A percentile compares a stretch with the other conserved stretches of the same genome.
phyloP scores from a whole-genome alignment of 2,797 vertebrate species.

The Chaetodon trifasciatus region DNA sequence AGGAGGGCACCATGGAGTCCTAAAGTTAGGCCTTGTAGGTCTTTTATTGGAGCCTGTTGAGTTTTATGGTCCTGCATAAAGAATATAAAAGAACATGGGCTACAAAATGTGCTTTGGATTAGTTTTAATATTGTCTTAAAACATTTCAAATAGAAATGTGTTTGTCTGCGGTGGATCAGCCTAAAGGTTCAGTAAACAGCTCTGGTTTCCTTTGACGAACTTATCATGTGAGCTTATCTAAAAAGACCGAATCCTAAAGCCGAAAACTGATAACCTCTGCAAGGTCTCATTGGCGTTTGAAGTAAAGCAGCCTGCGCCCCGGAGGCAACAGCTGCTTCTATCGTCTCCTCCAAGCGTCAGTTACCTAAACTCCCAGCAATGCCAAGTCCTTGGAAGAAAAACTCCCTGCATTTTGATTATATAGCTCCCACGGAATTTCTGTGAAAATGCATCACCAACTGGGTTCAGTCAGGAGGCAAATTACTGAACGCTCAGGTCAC shows the following conservation, averaged over 20 bases:
- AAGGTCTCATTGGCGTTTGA: conserved; percentile 48
- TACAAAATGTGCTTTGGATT: background rate
- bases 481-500: background rate
- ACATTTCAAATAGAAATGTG: background rate
- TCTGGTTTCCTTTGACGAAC: conserved; percentile 14
- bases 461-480: background rate
- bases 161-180: background rate
- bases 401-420: conserved; percentile 4
- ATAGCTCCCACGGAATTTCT: background rate
- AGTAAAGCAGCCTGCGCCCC: conserved; percentile 44
- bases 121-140: background rate
- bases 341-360: conserved; percentile 39
- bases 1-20: background rate
- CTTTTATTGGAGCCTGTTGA: conserved; percentile 19
- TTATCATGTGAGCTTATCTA: conserved; percentile 51
- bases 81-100: background rate
- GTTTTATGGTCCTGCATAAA: conserved; percentile 2
- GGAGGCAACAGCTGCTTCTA: conserved; percentile 73
- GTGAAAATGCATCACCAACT: background rate
- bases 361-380: conserved; percentile 4
- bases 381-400: background rate
- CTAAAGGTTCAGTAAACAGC: conserved; percentile 19
- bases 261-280: conserved; percentile 59
- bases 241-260: conserved; percentile 49
- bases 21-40: background rate